Base-by-base conservation (phyloP, 2,113 vertebrate genomes). In the Planiliza haematocheilus region DNA sequence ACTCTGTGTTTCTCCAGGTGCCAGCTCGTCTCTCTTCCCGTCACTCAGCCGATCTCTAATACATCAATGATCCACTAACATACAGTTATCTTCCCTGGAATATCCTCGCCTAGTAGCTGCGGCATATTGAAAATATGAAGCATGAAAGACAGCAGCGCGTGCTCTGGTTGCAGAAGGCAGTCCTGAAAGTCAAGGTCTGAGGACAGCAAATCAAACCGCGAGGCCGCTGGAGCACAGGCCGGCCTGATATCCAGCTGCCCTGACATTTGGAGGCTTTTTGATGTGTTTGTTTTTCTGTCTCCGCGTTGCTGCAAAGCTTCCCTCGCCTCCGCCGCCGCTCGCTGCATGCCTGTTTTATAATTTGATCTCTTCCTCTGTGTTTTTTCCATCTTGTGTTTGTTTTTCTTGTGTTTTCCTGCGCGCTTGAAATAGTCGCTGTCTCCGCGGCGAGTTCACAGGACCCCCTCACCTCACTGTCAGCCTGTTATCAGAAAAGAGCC, bases 221-320 rank as follows among this genome's bases (percentile, higher is more conserved):
- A 51, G 24, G 36, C 36, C 61, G 39, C 51, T 0, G 17, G 61
- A 46, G 45, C 48, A 18, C 38, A 1, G n/a, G 43, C 76, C 36
- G 67, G 69, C 55, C 64, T 79, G 70, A 81, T 79, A 69, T 79
- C 77, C 70, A 75, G 68, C 74, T 65, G 82, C 50, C 38, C 74
- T 86, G 82, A 88, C 86, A 86, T 88, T 89, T 88, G 64, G 58
- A 85, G 58, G 53, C 10, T 59, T 77, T 85, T 82, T 88, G 73
- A 87, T 81, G 73, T 56, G 68, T 74, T 70, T 63, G 53, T 56
- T 70, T 76, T 58, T 55, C 39, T 45, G 14, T 72, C 67, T 52
- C 30, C 16, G 14, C 20, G 21, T 36, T 43, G 13, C 55, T 39
- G 34, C 59, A 73, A 20, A 72, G 66, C 60, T 53, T 65, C 52